Evolutionary conservation across 2,797 vertebrate genomes (phyloP), one percentile per base, ranked within the genome.

Genomic region (Xyrichtys novacula): DNA sequence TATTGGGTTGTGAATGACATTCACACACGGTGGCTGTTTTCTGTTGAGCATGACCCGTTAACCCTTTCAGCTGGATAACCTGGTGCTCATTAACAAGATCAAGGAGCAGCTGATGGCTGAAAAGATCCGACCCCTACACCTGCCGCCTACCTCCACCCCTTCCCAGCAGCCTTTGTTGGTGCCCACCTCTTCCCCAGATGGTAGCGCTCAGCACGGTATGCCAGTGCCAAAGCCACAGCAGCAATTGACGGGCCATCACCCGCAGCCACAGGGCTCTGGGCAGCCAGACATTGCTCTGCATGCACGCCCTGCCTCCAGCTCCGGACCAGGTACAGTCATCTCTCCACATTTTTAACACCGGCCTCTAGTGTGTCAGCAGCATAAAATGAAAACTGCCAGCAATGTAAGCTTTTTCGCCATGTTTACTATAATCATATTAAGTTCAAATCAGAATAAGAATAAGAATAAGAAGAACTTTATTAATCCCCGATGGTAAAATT

Each of bases 61-160:
- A 93, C 64, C 72, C 72, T 88, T 81, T 70, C 93, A 99, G 97
- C 93, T 99, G 94, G 98, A 99, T 94, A 99, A 99, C 95, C 94
- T 99, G 87, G 97, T 99, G 91, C 94, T 99, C 87, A 99, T 99
- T 91, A 98, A 99, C 94, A 99, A 99, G 94, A 99, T 99, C 93
- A 99, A 99, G 94, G 98, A 99, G 92, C 98, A 99, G 91, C 92
- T 99, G 91, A 99, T 99, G 98, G 98, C 97, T 0, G 98, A 99
- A 91, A 99, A 99, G 94, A 99, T 99, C 81, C 94, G 98, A 69
- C 96, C 98, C 50, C 94, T 96, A 1, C 97, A 98, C 89, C 88
- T 98, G 92, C 96, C 96, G 3, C 96, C 97, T 75, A 96, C 96
- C 63, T 96, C 97, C 3, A 86, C 94, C 65, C 94, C 96, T 3